phyloP scores from a whole-genome alignment of 1,140 invertebrate genomes.

The Carposina sasakii region DNA sequence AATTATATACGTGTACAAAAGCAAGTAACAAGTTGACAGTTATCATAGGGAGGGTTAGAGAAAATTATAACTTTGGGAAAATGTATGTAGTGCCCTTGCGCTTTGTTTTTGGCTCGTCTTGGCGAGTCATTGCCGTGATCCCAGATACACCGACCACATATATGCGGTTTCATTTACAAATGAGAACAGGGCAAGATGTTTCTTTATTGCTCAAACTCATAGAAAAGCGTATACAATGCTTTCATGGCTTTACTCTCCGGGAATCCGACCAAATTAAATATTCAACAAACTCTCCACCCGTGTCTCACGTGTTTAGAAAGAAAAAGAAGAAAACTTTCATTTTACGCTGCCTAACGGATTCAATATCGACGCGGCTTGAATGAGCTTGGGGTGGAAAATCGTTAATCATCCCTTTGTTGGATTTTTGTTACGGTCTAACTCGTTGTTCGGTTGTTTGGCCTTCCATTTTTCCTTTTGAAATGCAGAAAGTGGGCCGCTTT shows the following conservation, averaged over 20 bases:
- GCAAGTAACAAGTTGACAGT: too few relatives aligned
- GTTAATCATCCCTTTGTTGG: conserved; percentile 72
- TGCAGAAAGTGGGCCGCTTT: conserved; percentile 47
- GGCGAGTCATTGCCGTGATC: too few relatives aligned
- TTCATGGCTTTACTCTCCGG: background rate
- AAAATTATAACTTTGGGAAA: too few relatives aligned
- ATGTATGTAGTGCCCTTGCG: too few relatives aligned
- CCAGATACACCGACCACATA: too few relatives aligned
- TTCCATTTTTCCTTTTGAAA: conserved; percentile 62
- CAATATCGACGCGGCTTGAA: conserved; percentile 69
- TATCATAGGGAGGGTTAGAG: too few relatives aligned
- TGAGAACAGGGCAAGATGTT: too few relatives aligned
- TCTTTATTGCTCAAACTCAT: too few relatives aligned
- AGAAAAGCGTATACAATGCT: background rate
- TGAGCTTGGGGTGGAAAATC: conserved; percentile 66
- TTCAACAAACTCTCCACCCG: conserved; percentile 5
- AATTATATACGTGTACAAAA: too few relatives aligned
- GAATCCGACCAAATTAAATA: conserved; percentile 21
- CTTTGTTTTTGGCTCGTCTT: too few relatives aligned
- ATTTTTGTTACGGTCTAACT: conserved; percentile 71
- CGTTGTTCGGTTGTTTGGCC: conserved; percentile 67
- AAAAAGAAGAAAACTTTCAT: conserved; percentile 66
- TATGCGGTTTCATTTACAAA: too few relatives aligned
- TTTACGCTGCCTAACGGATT: conserved; percentile 67
- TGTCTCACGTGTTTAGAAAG: conserved; percentile 36